Base-by-base conservation (phyloP, 2,888 invertebrate genomes). In the Calliphora vomitoria region DNA sequence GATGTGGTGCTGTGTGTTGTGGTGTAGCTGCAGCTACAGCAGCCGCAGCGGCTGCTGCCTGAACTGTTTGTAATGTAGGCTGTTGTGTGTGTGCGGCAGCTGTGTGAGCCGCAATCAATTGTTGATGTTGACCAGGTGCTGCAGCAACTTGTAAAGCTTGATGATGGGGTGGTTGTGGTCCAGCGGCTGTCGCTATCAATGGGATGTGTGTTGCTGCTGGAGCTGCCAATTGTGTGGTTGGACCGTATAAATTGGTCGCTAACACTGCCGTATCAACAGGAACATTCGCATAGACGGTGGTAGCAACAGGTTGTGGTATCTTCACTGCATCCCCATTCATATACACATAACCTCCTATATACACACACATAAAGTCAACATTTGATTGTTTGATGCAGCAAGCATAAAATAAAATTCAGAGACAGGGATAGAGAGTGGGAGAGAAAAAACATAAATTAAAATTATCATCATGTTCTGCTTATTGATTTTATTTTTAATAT, bases 321-420 rank as follows among this genome's bases (percentile, higher is more conserved):
- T 96, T 96, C 94, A 96, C 96, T 94, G 96, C 95, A 95, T 96
- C 96, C 95, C 96, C 96, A 96, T 96, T 97, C 96, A 97, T 96
- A 95, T 96, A 96, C 95, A 96, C 96, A 95, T 96, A 95, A 94
- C 96, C 96, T 90, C 93, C 93, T 92, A 89, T 74, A 75, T 38
- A 11, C 72, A 84, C 13, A 79, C n/a, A 38, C 18, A 47, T 74
- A 5, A 13, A 50, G 5, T 4, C n/a, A 6, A 35, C 50, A 18
- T 44, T 18, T 3, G 50, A 15, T 20, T 20, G 8, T 66, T 66
- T 1, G 11, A 11, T 35, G 38, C 62, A 35, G 20, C 62, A 64
- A 64, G 50, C 50, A 41, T n/a, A 8, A 44, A 55, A 58, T 18
- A 15, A 69, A 69, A 58, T 60, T 18, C 1, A 58, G 18, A 20